Evolutionary conservation across 1,140 invertebrate genomes (phyloP).

Genomic region (Helicoverpa armigera): DNA sequence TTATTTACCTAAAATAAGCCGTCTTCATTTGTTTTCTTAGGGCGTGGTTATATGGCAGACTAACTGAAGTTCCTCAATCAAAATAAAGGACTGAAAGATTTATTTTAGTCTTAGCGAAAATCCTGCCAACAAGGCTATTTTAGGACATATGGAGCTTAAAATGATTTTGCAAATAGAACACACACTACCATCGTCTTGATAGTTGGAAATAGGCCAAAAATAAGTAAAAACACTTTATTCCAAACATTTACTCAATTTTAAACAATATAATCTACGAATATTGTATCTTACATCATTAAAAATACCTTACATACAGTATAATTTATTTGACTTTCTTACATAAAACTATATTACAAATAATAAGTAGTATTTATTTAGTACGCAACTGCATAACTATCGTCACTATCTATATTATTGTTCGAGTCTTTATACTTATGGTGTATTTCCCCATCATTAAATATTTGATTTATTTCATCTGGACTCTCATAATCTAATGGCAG

Average conservation of each 20-base stretch:
- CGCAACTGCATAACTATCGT: constrained; percentile 68
- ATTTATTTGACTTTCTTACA: background rate
- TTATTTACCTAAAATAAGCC: background rate
- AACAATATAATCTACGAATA: background rate
- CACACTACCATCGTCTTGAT: too few relatives aligned
- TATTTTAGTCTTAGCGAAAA: too few relatives aligned
- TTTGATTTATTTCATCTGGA: constrained; percentile 58
- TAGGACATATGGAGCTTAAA: too few relatives aligned
- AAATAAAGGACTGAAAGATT: background rate
- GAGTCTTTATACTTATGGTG: constrained; percentile 63
- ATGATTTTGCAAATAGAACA: too few relatives aligned
- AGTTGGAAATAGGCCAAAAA: too few relatives aligned
- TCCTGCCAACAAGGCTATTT: too few relatives aligned
- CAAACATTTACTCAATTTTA: too few relatives aligned
- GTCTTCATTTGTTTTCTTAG: background rate
- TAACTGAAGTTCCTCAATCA: background rate
- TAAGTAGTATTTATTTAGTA: constrained; percentile 55
- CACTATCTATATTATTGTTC: constrained; percentile 66
- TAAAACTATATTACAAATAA: background rate
- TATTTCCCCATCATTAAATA: constrained; percentile 65
- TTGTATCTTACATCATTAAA: background rate
- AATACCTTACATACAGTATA: background rate
- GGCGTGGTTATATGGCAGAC: background rate
- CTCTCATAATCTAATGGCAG: constrained; percentile 54
- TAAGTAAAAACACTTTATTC: too few relatives aligned